phyloP scores from a whole-genome alignment of 2,113 vertebrate species.

The Seriola rivoliana region DNA sequence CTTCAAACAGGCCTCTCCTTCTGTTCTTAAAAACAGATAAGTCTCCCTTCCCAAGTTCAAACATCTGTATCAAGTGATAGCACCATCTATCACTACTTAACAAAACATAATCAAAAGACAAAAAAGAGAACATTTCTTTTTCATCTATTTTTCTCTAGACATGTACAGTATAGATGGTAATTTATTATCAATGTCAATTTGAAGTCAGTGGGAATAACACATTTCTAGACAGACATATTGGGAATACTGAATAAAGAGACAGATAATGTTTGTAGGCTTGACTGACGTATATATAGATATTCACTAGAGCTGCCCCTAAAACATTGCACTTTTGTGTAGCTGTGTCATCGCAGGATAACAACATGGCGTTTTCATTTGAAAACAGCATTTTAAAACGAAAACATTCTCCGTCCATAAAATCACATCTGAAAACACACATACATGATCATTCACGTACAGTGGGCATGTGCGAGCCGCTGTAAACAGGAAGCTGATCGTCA shows the following conservation, averaged over 20 bases:
- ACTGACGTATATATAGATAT: not conserved
- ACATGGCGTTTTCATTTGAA: too few species aligned
- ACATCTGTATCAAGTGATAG: slow-evolving; percentile 34
- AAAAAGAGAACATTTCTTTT: not conserved
- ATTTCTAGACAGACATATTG: not conserved
- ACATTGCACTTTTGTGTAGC: not conserved
- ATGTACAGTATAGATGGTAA: not conserved
- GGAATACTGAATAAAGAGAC: not conserved
- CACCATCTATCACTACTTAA: slow-evolving; percentile 23
- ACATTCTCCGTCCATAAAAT: too few species aligned
- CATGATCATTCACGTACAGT: too few species aligned
- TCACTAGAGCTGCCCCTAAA: not conserved
- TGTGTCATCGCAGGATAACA: too few species aligned
- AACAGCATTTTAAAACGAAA: too few species aligned
- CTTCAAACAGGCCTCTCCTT: slow-evolving; percentile 24
- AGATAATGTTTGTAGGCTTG: not conserved
- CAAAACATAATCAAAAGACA: slow-evolving; percentile 20
- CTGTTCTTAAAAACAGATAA: slow-evolving; percentile 7
- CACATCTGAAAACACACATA: too few species aligned
- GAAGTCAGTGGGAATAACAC: not conserved
- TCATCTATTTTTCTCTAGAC: not conserved
- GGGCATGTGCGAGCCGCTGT: too few species aligned
- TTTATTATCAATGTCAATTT: not conserved
- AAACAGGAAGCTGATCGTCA: too few species aligned
- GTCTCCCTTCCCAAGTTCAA: not conserved